phyloP scores from a whole-genome alignment of 2,888 invertebrate genomes.

The Minunthozetes semirufus region DNA sequence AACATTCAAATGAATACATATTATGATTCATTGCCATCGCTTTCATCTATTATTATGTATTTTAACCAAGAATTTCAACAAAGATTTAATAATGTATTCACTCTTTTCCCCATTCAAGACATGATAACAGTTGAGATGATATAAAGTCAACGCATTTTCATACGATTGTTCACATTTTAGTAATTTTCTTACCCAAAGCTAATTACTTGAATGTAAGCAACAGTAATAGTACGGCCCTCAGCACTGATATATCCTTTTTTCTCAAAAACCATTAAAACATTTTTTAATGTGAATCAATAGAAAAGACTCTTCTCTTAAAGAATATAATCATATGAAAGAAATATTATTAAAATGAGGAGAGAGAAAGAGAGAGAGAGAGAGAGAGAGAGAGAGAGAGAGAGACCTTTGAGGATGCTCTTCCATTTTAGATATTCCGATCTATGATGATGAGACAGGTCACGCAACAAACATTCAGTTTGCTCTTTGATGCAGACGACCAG shows the following conservation, averaged over 20 bases:
- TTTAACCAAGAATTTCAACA: background rate
- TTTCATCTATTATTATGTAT: background rate
- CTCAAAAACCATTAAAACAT: background rate
- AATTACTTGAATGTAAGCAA: background rate
- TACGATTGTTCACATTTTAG: background rate
- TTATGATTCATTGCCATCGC: background rate
- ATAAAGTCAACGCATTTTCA: background rate
- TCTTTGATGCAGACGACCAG: slow-evolving; percentile 7
- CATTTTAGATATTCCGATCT: background rate
- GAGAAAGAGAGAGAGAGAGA: background rate
- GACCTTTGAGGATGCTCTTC: background rate
- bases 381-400: background rate
- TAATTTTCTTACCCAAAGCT: slow-evolving; percentile 10
- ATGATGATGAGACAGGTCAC: background rate
- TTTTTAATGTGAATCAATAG: slow-evolving; percentile 18
- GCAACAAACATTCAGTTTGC: slow-evolving; percentile 10
- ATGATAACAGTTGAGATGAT: background rate
- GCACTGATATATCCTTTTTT: background rate
- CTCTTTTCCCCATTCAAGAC: background rate
- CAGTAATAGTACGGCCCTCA: background rate
- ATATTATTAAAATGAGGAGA: background rate
- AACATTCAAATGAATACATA: background rate
- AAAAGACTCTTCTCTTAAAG: background rate
- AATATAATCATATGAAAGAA: background rate
- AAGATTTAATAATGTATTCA: background rate